Base-by-base conservation (phyloP, 2,888 invertebrate genomes). In the Drosophila kuntzei region DNA sequence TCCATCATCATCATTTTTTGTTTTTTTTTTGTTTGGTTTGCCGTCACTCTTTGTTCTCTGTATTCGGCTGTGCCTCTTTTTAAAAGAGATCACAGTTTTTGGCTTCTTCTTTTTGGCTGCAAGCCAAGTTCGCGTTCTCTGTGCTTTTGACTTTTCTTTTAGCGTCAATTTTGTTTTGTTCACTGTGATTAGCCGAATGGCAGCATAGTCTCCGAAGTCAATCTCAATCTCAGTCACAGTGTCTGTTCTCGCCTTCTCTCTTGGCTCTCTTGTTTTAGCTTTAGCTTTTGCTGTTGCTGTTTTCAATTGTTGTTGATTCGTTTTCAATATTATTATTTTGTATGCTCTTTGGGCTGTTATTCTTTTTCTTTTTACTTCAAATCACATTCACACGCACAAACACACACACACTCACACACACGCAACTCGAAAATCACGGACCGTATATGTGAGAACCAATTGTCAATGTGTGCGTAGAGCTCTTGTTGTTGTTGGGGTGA, bases 1-100 rank as follows among this genome's bases (percentile, higher is more conserved):
- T 91, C 91, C 91, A 91, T 90, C 91, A 91, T 91, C 90, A 90
- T 90, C 91, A 90, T 90, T 77, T 25, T 25, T 25, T 6, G 5
- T 25, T 25, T 6, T 25, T 7, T 25, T 5, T 25, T 69, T 76
- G 63, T 59, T 44, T 55, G 51, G 18, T 47, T 57, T 60, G 50
- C 18, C 29, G 22, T 34, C 27, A 54, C 37, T 34, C 37, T 54
- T 46, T 61, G 25, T 53, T 53, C 36, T 43, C 39, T 54, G 7
- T 60, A 22, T 41, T 43, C 47, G 36, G 27, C 43, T 63, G 29
- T 20, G 14, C 70, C 47, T 41, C 84, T 75, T 51, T 75, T 51
- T 44, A 37, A 25, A 27, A 20, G 50, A 58, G 67, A 70, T 73
- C 79, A 73, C 78, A 71, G 68, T 68, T 65, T 67, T 68, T 36